A percentile compares a stretch with the other conserved stretches of the same genome.
phyloP scores from a whole-genome alignment of 2,797 vertebrate genomes.

The Sternarchorhynchus goeldii region DNA sequence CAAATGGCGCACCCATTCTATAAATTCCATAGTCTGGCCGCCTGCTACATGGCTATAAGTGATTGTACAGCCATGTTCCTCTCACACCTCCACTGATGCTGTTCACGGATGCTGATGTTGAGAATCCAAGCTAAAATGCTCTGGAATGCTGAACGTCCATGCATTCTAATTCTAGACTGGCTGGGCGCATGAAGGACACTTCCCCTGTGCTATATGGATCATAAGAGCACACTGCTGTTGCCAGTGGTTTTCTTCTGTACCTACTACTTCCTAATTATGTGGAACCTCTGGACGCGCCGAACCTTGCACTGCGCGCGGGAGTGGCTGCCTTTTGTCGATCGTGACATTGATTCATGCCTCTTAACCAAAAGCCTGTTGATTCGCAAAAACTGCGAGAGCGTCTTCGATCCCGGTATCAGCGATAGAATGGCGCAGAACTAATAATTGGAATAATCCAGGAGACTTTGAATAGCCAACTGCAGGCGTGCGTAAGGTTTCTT shows the following conservation, averaged over 20 bases:
- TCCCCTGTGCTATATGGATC: conserved; percentile 11
- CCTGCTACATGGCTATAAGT: conserved; percentile 15
- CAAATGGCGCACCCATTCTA: conserved; percentile 45
- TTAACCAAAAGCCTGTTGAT: conserved; percentile 58
- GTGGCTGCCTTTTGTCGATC: conserved; percentile 61
- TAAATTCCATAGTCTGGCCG: background rate
- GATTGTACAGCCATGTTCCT: conserved; percentile 49
- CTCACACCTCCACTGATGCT: conserved; percentile 36
- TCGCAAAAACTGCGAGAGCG: conserved; percentile 20
- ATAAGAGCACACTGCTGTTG: conserved; percentile 14
- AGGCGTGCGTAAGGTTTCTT: background rate
- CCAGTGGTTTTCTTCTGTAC: conserved; percentile 42
- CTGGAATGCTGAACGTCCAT: conserved; percentile 46
- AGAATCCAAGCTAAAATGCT: conserved; percentile 3
- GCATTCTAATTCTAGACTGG: conserved; percentile 11
- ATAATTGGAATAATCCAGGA: too few species aligned
- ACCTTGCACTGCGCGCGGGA: conserved; percentile 50
- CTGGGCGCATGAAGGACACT: conserved; percentile 26
- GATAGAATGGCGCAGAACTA: conserved; percentile 1
- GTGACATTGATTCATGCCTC: conserved; percentile 60
- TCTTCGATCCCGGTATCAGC: background rate
- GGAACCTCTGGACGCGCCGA: conserved; percentile 44
- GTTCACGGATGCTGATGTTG: conserved; percentile 17
- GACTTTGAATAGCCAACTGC: too few species aligned
- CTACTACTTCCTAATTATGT: conserved; percentile 49